Base-by-base conservation (phyloP, 2,888 invertebrate genomes). In the Caenorhabditis panamensis region DNA sequence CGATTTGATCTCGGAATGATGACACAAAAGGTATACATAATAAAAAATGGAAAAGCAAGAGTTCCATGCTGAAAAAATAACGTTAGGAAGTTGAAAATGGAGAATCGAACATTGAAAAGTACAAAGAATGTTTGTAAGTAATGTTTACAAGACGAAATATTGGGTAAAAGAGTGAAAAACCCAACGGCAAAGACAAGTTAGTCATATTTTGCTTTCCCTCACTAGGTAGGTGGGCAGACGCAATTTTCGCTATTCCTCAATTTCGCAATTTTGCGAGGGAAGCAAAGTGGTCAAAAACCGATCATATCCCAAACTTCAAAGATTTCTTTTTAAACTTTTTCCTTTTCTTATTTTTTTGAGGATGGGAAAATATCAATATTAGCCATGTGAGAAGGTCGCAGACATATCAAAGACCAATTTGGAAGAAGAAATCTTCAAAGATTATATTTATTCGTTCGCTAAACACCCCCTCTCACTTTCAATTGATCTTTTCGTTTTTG, bases 1-100 rank as follows among this genome's bases (percentile, higher is more conserved):
- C 87, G 18, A 84, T 81, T 66, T 87, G 87, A 59, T 86, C 84
- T 31, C 87, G 84, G 56, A 87, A 87, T 4, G 82, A 22, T 13
- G 28, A 58, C 37, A 56, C 62, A 4, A 64, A 0, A 8, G 73
- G 73, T 4, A 67, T 6, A 13, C 6, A 54, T 3, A 56, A 22
- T 1, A 44, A 18, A 9, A 9, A 6, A 1, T 64, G 20, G 16
- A 49, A 18, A 13, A 68, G 9, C n/a, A 20, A 28, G 5, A 64
- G 16, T 64, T 64, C 59, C 64, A 73, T 68, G 59, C 37, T 49
- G 31, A 36, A 26, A 62, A 37, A 41, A 4, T 20, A 41, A 18
- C n/a, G 47, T 47, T 9, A 5, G 13, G 13, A 13, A 66, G 44
- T 47, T 44, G 36, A 58, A 64, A 18, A 44, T 41, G 26, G 47